These are phyloP conservation scores for Otolemur garnettii DNA, from an alignment of 2,113 vertebrate genomes.

Conservation along the genomic window DNA sequence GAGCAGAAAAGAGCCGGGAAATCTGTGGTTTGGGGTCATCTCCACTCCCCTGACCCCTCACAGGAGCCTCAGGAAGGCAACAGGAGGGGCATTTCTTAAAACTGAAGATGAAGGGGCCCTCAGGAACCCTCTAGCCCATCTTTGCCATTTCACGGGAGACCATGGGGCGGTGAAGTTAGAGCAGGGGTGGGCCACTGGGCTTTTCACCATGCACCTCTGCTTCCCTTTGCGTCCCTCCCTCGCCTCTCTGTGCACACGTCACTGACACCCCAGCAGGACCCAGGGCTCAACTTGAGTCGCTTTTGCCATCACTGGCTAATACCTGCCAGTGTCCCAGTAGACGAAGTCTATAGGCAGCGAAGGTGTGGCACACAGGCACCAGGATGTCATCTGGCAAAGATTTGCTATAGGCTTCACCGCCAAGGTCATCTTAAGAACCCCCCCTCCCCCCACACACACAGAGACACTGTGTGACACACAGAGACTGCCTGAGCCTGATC, in stretches of 20 bases:
- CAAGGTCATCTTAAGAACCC: background rate
- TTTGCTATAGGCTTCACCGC: background rate
- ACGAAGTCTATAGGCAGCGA: background rate
- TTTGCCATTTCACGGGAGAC: background rate
- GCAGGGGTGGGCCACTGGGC: accelerated
- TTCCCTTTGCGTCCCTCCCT: background rate
- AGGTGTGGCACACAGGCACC: background rate
- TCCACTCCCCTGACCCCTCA: background rate
- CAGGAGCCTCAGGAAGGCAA: background rate
- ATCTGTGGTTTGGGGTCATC: background rate
- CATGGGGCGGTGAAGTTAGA: background rate
- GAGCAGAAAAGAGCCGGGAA: background rate
- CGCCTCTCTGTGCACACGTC: background rate
- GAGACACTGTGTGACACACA: background rate
- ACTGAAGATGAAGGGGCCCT: too few relatives aligned
- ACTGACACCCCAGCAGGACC: background rate
- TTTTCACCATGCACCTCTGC: background rate
- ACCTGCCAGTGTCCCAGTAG: background rate
- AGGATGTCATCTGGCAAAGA: background rate
- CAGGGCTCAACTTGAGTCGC: background rate
- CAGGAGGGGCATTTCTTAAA: background rate
- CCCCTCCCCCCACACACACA: too few relatives aligned
- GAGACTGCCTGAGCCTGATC: background rate
- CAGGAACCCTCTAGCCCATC: background rate
- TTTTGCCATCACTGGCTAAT: background rate